Evolutionary conservation across 2,113 vertebrate species (phyloP).

Genomic region (human (Homo sapiens)): GRCh38 chr11:119261501-119262000

Average conservation of each 20-base stretch:
- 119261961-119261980: not conserved
- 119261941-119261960: not conserved
- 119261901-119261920: not conserved
- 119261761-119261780: conserved; percentile 39
- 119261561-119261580: not conserved
- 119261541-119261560: not conserved
- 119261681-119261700: not conserved
- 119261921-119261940: not conserved
- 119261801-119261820: not conserved
- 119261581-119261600: not conserved
- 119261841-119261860: conserved; percentile 43
- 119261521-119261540: not conserved
- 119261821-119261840: not conserved
- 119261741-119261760: conserved; percentile 21
- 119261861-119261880: conserved; percentile 28
- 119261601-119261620: not conserved
- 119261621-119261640: conserved; percentile 21
- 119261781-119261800: not conserved
- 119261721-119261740: conserved; percentile 18
- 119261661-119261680: conserved; percentile 4
- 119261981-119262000: conserved; percentile 9
- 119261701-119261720: not conserved
- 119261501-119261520: not conserved
- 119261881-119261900: not conserved
- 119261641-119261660: not conserved